Conservation (phyloP, 2,797 vertebrate species). For the Tympanoctomys barrerae region DNA sequence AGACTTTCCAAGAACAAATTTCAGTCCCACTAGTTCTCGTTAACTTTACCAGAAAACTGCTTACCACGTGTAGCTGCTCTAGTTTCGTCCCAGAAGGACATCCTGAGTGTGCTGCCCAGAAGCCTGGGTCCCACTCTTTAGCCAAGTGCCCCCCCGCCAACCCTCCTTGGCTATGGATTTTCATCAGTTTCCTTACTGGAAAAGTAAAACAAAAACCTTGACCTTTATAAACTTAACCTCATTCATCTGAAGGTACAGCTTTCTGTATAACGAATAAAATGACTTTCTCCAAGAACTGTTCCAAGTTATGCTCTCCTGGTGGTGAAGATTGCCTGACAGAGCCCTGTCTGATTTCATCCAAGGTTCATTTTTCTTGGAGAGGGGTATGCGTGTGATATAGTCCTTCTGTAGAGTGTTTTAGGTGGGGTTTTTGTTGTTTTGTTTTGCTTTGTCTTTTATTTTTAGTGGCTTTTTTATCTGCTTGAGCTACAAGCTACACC, state of each 20-base stretch:
- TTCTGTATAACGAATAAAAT: background rate
- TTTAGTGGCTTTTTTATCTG: background rate
- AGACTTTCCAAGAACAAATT: background rate
- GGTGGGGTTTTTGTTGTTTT: background rate
- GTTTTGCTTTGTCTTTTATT: too few species aligned
- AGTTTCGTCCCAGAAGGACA: constrained; percentile 2
- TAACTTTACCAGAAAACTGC: constrained; percentile 15
- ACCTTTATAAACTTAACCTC: background rate
- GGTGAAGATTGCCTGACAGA: background rate
- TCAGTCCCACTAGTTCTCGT: background rate
- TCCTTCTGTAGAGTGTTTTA: background rate
- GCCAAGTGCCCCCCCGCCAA: background rate
- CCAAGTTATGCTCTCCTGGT: background rate
- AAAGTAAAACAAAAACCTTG: background rate
- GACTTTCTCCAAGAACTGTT: background rate
- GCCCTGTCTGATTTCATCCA: background rate
- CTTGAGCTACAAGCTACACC: background rate
- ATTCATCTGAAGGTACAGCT: background rate
- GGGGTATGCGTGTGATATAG: background rate
- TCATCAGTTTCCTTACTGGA: background rate
- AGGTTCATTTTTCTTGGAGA: background rate
- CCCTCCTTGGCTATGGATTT: background rate
- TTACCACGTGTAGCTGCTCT: background rate
- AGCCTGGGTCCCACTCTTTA: background rate
- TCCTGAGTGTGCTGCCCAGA: background rate